Conservation (phyloP, 2,113 vertebrate genomes). For the Microcebus tavaratra region DNA sequence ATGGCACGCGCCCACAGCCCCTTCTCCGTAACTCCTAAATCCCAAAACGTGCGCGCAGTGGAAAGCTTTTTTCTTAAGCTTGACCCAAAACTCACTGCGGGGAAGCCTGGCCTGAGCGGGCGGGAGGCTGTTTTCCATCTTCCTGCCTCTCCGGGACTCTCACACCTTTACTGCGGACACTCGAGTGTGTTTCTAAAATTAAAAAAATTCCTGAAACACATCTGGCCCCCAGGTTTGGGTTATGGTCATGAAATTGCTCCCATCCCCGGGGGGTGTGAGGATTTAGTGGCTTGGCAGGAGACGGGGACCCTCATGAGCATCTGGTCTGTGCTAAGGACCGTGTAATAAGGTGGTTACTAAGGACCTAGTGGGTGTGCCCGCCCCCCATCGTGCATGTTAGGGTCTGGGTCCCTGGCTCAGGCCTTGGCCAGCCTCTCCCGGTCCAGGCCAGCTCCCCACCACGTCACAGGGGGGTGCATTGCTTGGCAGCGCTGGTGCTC, state of each 20-base stretch:
- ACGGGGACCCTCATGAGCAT: fast-evolving
- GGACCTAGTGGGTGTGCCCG: neutral
- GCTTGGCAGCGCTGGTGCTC: neutral
- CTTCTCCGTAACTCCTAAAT: neutral
- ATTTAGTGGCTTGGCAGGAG: neutral
- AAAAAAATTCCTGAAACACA: neutral
- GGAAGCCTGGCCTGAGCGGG: too few relatives aligned
- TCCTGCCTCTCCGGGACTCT: neutral
- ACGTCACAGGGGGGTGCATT: fast-evolving
- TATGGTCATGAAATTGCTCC: fast-evolving
- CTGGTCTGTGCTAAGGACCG: neutral
- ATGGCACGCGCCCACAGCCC: neutral
- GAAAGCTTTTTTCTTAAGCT: neutral
- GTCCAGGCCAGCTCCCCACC: neutral
- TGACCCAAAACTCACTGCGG: neutral
- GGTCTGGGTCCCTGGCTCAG: neutral
- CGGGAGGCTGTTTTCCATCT: fast-evolving
- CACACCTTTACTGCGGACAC: neutral
- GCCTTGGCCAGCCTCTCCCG: neutral
- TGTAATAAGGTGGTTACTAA: too few relatives aligned
- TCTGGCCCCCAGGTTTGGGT: neutral
- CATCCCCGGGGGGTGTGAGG: neutral
- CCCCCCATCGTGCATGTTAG: neutral
- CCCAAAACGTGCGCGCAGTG: neutral
- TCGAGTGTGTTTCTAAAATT: neutral